Evolutionary conservation across 1,140 invertebrate species (phyloP).

Genomic region (Drosophila hydei): DNA sequence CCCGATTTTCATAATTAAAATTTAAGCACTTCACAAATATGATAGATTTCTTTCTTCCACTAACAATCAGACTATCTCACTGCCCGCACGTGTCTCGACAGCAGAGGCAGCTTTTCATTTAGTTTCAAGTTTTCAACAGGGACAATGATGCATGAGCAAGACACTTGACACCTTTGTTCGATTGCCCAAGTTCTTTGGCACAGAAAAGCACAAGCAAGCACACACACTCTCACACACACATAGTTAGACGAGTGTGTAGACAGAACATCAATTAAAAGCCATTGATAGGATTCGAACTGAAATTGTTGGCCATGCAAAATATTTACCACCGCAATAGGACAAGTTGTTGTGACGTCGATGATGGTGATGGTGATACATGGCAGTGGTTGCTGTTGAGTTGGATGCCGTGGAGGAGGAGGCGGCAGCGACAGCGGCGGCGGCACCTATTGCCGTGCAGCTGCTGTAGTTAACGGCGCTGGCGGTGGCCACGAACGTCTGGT

Average conservation of each 20-base stretch:
- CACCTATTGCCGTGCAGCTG: constrained; percentile 51
- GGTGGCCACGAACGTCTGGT: constrained; percentile 76
- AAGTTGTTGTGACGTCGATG: constrained; percentile 81
- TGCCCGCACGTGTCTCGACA: neutral
- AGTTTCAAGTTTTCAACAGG: constrained; percentile 25
- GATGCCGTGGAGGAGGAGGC: constrained; percentile 16
- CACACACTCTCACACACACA: constrained; percentile 1
- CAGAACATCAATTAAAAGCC: constrained; percentile 49
- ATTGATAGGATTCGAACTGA: constrained; percentile 37
- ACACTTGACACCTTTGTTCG: constrained; percentile 55
- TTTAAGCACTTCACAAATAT: too few relatives aligned
- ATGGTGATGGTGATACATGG: constrained; percentile 77
- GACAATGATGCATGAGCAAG: constrained; percentile 20
- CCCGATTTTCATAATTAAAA: too few relatives aligned
- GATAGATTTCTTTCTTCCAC: too few relatives aligned
- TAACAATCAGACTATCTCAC: too few relatives aligned
- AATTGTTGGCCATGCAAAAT: constrained; percentile 43
- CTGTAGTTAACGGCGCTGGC: constrained; percentile 68
- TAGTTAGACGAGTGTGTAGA: constrained; percentile 15
- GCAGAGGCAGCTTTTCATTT: constrained; percentile 10
- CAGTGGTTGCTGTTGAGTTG: constrained; percentile 49
- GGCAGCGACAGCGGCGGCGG: constrained; percentile 31
- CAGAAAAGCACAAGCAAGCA: constrained; percentile 1
- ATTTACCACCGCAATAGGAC: constrained; percentile 83
- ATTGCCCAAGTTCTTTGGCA: constrained; percentile 6